Conservation (phyloP, 2,113 vertebrate genomes). For the Mesoclemmys tuberculata region DNA sequence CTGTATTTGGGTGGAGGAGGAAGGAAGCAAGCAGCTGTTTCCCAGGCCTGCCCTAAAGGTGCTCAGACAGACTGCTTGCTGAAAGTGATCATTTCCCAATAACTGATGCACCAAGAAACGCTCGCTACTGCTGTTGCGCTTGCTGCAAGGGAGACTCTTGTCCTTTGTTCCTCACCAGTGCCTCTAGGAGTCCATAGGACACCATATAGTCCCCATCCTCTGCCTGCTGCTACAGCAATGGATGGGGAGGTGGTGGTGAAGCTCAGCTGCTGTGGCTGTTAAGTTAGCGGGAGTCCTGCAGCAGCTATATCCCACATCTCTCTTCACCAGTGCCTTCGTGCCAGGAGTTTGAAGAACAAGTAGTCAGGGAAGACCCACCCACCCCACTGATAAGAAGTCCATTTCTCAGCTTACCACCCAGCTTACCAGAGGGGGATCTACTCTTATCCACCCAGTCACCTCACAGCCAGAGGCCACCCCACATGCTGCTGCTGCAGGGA, state of each 20-base stretch:
- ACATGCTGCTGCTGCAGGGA: neutral
- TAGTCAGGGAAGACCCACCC: neutral
- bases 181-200: neutral
- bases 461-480: neutral
- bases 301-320: neutral
- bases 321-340: conserved; percentile 22
- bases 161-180: neutral
- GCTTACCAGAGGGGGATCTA: neutral
- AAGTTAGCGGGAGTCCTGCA: neutral
- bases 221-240: neutral
- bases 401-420: neutral
- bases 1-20: neutral
- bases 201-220: neutral
- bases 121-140: neutral
- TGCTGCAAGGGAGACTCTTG: neutral
- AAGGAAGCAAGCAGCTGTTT: neutral
- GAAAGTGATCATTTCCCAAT: neutral
- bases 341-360: rapidly evolving
- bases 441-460: neutral
- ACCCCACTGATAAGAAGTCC: neutral
- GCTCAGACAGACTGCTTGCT: neutral
- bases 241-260: neutral
- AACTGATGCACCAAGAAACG: neutral
- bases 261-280: neutral
- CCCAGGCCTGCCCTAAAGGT: neutral